These are phyloP conservation scores for Tangara arthus DNA, from an alignment of 2,797 vertebrate genomes.

Conservation along the genomic window DNA sequence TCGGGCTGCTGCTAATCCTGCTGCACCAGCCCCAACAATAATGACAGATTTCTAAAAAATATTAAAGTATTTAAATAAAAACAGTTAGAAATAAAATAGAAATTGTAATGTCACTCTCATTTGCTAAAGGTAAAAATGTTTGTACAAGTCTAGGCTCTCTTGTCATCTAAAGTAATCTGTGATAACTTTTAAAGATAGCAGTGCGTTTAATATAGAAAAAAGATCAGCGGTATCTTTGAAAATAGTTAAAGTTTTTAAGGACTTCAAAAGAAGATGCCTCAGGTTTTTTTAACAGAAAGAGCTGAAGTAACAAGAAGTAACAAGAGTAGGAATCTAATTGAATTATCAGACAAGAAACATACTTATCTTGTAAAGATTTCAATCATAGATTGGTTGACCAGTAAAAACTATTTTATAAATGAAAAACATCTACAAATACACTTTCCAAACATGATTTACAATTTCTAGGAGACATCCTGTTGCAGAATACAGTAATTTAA, in stretches of 20 bases:
- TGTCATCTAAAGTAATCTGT: not conserved
- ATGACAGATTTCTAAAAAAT: conserved; percentile 87
- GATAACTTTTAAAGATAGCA: not conserved
- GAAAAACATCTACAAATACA: not conserved
- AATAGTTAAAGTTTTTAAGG: not conserved
- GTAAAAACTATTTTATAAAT: not conserved
- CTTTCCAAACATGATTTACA: not conserved
- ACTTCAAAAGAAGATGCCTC: not conserved
- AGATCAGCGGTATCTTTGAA: not conserved
- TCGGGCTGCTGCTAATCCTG: conserved; percentile 92
- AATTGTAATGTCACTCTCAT: not conserved
- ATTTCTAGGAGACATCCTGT: not conserved
- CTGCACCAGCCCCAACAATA: conserved; percentile 89
- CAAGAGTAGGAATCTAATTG: not conserved
- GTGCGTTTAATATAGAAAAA: not conserved
- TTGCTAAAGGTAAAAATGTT: not conserved
- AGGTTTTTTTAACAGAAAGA: not conserved
- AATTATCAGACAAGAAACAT: not conserved
- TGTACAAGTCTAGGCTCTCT: not conserved
- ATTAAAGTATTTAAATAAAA: not conserved
- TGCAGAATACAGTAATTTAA: not conserved
- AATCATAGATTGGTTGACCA: not conserved
- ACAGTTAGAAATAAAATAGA: not conserved
- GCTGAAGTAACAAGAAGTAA: not conserved
- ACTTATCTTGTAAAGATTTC: not conserved